Conservation (phyloP, 2,888 invertebrate genomes). For the Spialia ferax region DNA sequence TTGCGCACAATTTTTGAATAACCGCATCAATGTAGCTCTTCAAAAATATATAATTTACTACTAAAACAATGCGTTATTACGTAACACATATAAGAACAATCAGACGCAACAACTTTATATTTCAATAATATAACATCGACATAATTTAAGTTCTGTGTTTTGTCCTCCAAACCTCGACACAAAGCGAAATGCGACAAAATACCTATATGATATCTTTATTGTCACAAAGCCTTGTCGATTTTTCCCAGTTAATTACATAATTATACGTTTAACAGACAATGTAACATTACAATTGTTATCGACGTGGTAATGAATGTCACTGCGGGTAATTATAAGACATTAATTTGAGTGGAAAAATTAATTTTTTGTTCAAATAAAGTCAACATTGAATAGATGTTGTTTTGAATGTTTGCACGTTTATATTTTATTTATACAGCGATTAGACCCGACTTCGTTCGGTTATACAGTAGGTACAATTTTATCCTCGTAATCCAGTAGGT, state of each 20-base stretch:
- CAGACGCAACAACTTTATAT: neutral
- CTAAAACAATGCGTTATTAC: neutral
- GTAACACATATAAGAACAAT: neutral
- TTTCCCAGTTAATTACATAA: conserved; percentile 53
- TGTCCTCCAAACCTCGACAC: neutral
- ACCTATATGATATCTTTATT: conserved; percentile 10
- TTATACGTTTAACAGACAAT: conserved; percentile 38
- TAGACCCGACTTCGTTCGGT: too few relatives aligned
- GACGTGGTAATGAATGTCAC: conserved; percentile 48
- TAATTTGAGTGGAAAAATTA: conserved; percentile 16
- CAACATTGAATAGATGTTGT: neutral
- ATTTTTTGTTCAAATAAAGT: conserved; percentile 16
- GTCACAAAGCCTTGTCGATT: conserved; percentile 14
- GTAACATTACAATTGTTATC: conserved; percentile 50
- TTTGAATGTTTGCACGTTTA: conserved; percentile 5
- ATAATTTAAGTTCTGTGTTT: neutral
- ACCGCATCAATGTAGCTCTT: too few relatives aligned
- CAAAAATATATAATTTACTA: too few relatives aligned
- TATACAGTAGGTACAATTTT: too few relatives aligned
- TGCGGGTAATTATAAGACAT: conserved; percentile 36
- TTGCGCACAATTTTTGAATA: too few relatives aligned
- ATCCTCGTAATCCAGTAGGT: too few relatives aligned
- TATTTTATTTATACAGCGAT: neutral
- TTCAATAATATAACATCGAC: neutral
- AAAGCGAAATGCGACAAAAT: conserved; percentile 4